Evolutionary conservation across 2,113 vertebrate species (phyloP).

Genomic region (Myxocyprinus asiaticus): DNA sequence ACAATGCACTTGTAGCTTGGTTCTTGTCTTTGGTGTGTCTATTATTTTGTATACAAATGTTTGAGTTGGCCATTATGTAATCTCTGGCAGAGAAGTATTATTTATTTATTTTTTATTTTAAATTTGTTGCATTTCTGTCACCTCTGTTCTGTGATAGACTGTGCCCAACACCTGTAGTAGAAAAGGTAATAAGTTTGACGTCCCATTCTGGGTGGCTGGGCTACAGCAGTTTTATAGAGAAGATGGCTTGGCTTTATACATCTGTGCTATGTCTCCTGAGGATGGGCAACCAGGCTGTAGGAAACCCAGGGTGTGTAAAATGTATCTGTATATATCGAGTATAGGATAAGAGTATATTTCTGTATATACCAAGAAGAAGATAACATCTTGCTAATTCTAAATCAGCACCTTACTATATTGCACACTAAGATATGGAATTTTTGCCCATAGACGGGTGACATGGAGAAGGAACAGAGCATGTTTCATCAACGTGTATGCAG

Average conservation of each 20-base stretch:
- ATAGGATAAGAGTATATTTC: too few relatives aligned
- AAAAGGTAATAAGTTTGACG: constrained; percentile 41
- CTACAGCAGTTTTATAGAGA: constrained; percentile 74
- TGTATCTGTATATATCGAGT: too few relatives aligned
- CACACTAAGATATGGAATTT: not conserved
- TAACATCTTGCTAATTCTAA: too few relatives aligned
- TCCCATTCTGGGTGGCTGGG: constrained; percentile 70
- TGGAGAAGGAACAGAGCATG: constrained; percentile 38
- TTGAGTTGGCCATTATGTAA: not conserved
- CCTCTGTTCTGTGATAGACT: constrained; percentile 40
- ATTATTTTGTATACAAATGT: not conserved
- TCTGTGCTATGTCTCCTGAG: constrained; percentile 60
- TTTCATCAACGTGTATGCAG: constrained; percentile 64
- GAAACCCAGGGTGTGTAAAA: constrained; percentile 57
- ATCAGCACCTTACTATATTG: too few relatives aligned
- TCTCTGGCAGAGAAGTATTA: too few relatives aligned
- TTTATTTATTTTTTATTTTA: not conserved
- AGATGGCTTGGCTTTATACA: constrained; percentile 67
- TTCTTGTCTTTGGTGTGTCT: constrained; percentile 77
- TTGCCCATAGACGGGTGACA: constrained; percentile 58
- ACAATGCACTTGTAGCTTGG: constrained; percentile 69
- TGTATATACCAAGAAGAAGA: too few relatives aligned
- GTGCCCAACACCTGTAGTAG: constrained; percentile 3
- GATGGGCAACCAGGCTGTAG: constrained; percentile 11
- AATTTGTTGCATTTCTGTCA: not conserved